Base-by-base conservation (phyloP, 2,888 invertebrate genomes). In the Carterocephalus palaemon region DNA sequence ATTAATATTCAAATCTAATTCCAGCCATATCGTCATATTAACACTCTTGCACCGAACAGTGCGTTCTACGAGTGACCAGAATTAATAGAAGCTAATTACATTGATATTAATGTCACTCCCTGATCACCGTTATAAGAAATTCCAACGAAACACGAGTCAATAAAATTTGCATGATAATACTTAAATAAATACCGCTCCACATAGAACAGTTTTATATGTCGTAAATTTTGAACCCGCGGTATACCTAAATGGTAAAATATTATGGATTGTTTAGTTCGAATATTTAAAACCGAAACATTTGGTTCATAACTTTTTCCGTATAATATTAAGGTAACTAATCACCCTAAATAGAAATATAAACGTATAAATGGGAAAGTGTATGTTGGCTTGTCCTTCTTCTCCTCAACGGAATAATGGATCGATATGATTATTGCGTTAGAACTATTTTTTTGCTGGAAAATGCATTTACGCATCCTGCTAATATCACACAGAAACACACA, bases 1-100 rank as follows among this genome's bases (percentile, higher is more conserved):
- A 80, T 81, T 82, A 77, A 52, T 75, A 73, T 75, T 65, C 64
- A 54, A 67, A 69, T 73, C 67, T 75, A 51, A 54, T 51, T 59
- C 54, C 51, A 57, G 54, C 51, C 46, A 49, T 43, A 51, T 48
- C 46, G n/a, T 20, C 37, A 26, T 26, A 39, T 23, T 9, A 22
- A 28, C 19, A 10, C 36, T 19, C 31, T 33, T 52, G 52, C 54
- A 43, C 36, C 48, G 53, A 52, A 54, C 53, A 48, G 49, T 39
- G 45, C 47, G 24, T 26, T 32, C 46, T 49, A 46, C 34, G 47
- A 57, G 53, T 61, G 62, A 60, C 53, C 51, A 50, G 60, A 62
- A 63, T 64, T 60, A 63, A 62, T 57, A 48, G 52, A 16, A 31
- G 52, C 56, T 60, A 60, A 62, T 70, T 64, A 59, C 57, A 63